Conservation (phyloP, 2,113 vertebrate genomes). For the Grammomys surdaster region DNA sequence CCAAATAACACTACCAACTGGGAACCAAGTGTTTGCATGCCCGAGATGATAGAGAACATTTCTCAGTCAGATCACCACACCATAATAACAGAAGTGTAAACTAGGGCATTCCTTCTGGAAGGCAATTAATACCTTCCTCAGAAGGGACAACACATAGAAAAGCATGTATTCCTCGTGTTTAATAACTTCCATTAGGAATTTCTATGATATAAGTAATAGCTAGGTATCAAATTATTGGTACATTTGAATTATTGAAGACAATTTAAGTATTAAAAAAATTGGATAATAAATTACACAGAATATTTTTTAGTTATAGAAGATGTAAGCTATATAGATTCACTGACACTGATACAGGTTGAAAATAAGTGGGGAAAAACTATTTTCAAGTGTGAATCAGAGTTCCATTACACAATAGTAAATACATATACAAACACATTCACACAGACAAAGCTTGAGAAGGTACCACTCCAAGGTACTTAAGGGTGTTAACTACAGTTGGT, state of each 20-base stretch:
- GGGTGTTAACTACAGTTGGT: background rate
- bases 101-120: background rate
- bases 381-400: background rate
- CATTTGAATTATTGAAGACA: conserved; percentile 7
- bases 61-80: background rate
- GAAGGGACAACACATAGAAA: background rate
- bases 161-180: background rate
- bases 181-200: background rate
- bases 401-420: background rate
- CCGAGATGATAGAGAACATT: background rate
- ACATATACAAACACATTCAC: background rate
- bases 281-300: background rate
- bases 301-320: background rate
- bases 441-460: background rate
- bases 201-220: background rate
- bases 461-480: background rate
- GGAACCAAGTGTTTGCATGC: background rate
- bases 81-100: background rate
- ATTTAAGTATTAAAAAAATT: conserved; percentile 14
- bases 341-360: background rate
- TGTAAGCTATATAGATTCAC: background rate
- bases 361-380: background rate
- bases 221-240: background rate
- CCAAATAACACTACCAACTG: background rate
- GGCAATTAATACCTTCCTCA: background rate